A percentile compares a stretch with the other conserved stretches of the same genome.
These are phyloP conservation scores for Margarornis squamiger DNA, from an alignment of 2,797 vertebrate species.

Conservation along the genomic window DNA sequence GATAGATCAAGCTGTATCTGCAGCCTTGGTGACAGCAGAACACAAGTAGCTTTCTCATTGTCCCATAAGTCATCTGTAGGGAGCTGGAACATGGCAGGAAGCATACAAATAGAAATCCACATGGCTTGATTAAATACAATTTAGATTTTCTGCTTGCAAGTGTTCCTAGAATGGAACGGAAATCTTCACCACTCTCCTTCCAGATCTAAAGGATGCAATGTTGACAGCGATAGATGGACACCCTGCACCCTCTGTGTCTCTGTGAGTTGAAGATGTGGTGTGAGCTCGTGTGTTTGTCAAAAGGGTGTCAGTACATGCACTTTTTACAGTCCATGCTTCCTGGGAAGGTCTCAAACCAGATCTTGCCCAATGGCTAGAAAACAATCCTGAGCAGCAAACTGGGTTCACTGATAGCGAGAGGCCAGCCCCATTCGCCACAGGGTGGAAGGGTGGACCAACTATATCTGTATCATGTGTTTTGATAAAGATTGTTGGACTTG, in stretches of 20 bases:
- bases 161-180: conserved; percentile 70
- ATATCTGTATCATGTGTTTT: neutral
- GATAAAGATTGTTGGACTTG: conserved; percentile 52
- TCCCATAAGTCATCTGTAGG: neutral
- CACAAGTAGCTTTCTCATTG: neutral
- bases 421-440: conserved; percentile 24
- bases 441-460: neutral
- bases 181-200: conserved; percentile 73
- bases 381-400: conserved; percentile 53
- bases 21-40: neutral
- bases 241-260: neutral
- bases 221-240: conserved; percentile 63
- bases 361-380: conserved; percentile 16
- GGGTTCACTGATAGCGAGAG: conserved; percentile 63
- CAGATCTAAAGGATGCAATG: conserved; percentile 64
- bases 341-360: conserved; percentile 7
- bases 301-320: neutral
- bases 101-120: neutral
- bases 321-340: neutral
- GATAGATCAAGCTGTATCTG: neutral
- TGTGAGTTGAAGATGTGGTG: neutral
- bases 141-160: neutral
- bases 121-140: neutral
- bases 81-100: neutral
- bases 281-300: conserved; percentile 20